Conservation (phyloP, 2,888 invertebrate species). For the Mesorhabditis spiculigera region DNA sequence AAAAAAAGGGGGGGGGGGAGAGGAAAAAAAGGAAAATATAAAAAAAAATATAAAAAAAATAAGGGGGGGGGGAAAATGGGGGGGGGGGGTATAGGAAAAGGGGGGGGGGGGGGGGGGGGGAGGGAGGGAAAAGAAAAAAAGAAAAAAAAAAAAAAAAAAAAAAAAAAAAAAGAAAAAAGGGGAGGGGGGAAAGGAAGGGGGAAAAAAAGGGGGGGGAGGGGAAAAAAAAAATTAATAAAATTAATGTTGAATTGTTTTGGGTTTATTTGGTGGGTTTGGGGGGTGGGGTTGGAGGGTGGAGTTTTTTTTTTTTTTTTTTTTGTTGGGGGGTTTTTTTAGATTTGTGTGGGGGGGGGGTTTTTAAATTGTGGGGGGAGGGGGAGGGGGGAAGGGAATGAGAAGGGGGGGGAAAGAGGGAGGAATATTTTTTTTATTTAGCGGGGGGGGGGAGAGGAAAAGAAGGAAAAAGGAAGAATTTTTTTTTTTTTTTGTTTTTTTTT, state of each 20-base stretch:
- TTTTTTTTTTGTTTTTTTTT: no score
- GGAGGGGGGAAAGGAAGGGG: slow-evolving; percentile 15
- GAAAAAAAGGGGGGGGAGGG: no score
- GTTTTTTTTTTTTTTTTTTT: no score
- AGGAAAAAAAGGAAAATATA: background rate
- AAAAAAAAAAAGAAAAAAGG: slow-evolving; percentile 5
- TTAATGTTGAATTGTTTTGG: background rate
- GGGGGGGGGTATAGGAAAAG: no score
- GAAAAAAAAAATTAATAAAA: slow-evolving; percentile 3
- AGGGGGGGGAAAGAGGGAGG: no score
- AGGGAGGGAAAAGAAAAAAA: background rate
- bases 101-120: background rate
- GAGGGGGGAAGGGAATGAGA: background rate
- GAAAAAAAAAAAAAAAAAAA: slow-evolving; percentile 9
- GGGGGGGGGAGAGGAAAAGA: no score
- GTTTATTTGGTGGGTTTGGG: no score
- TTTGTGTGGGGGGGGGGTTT: background rate
- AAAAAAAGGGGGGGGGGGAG: background rate
- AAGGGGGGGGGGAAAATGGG: no score
- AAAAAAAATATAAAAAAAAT: background rate
- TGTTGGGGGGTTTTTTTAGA: background rate
- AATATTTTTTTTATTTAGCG: background rate
- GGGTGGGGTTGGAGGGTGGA: no score
- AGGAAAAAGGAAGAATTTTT: no score
- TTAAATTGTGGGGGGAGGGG: background rate